Evolutionary conservation across 2,888 invertebrate genomes (phyloP), one percentile per base, ranked within the genome.

Genomic region (Rhagium mordax): DNA sequence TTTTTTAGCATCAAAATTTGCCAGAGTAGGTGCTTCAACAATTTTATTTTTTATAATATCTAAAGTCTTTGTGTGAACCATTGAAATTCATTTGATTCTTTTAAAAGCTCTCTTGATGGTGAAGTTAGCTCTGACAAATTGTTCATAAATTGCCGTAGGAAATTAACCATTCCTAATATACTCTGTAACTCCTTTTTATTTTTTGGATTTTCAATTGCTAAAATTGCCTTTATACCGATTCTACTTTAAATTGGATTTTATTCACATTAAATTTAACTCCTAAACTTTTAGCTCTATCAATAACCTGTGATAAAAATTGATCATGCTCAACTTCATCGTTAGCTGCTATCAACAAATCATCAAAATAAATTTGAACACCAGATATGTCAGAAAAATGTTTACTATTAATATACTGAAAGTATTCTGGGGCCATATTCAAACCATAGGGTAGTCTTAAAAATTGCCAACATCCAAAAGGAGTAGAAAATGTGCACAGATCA

Each of bases 401-500:
- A 6, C 7, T 48, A 71, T 68, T 71, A 2, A 3, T 18, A 15
- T 68, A 57, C 48, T 67, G 51, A 64, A n/a, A n/a, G n/a, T n/a
- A n/a, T n/a, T n/a, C n/a, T n/a, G n/a, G n/a, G n/a, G n/a, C n/a
- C n/a, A n/a, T 57, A 41, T 68, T 68, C 3, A 76, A n/a, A 5
- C 76, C 74, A 76, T 62, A 74, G 24, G 74, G 74, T 5, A 74
- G 41, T n/a, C 71, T 61, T 1, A 55, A 48, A 68, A 74, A 76
- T 62, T 49, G 57, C 29, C 55, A 74, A 5, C 27, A n/a, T 7
- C 75, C 74, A 74, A 71, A 67, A 2, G 71, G 53, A 62, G 69
- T 72, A 41, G 51, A 33, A 64, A 71, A 71, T 16, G 76, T 61
- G 20, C 71, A 74, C 15, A 71, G 41, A 0, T 72, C 33, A 33